Percentiles rank a stretch among this genome's conserved stretches.
These are phyloP conservation scores for Neoascia interrupta DNA, from an alignment of 2,888 invertebrate species.

Conservation along the genomic window DNA sequence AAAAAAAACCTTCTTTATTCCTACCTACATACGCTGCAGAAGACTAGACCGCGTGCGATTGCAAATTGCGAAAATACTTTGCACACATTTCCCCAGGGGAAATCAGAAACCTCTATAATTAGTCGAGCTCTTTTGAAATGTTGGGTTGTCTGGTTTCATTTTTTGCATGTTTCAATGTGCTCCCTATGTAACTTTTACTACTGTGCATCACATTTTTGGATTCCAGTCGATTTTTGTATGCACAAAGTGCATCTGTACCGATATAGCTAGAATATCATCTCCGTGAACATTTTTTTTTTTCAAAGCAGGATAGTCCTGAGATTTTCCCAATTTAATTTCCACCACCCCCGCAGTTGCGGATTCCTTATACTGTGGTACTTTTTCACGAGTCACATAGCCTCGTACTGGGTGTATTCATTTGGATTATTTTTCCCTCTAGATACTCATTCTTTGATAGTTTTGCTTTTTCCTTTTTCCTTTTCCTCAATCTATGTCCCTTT, in stretches of 20 bases:
- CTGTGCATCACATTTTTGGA: conserved; percentile 20
- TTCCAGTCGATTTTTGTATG: conserved; percentile 58
- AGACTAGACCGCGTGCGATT: too few relatives aligned
- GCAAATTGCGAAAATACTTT: conserved; percentile 44
- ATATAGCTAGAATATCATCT: conserved; percentile 21
- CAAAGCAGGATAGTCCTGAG: conserved; percentile 40
- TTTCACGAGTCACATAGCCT: too few relatives aligned
- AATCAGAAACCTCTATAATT: conserved; percentile 66
- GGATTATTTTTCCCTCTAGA: background rate
- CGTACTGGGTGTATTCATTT: conserved; percentile 11
- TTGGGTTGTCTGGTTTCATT: conserved; percentile 8
- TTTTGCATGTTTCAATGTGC: background rate
- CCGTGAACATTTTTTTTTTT: conserved; percentile 15
- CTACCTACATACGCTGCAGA: too few relatives aligned
- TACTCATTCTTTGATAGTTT: conserved; percentile 20
- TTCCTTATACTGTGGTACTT: conserved; percentile 2
- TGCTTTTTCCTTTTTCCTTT: conserved; percentile 30
- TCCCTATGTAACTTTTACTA: background rate
- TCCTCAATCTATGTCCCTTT: background rate
- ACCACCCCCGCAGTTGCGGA: conserved; percentile 20
- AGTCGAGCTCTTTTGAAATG: conserved; percentile 45
- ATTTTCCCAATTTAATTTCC: conserved; percentile 65
- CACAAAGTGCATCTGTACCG: conserved; percentile 63
- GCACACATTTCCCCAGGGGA: conserved; percentile 52
- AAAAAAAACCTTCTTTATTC: too few relatives aligned